Base-by-base conservation (phyloP, 2,888 invertebrate genomes). In the Melipona bicolor region DNA sequence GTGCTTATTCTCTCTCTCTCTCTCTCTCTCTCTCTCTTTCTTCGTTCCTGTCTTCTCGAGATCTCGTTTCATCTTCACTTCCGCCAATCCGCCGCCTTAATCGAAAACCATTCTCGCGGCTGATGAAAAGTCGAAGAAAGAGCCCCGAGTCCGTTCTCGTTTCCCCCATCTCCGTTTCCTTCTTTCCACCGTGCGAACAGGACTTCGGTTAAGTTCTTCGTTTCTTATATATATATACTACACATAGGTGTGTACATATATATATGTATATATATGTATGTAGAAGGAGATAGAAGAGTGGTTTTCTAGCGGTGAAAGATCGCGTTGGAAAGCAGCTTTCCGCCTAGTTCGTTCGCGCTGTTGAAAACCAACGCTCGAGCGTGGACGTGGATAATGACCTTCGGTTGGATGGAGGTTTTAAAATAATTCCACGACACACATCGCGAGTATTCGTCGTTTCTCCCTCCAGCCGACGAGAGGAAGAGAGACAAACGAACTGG, bases 61-160 rank as follows among this genome's bases (percentile, higher is more conserved):
- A 81, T 77, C 78, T 80, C 81, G 83, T 84, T 79, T 88, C 79
- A 73, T 82, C 86, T 84, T 76, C 80, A 75, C 86, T 90, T 89
- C 79, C 88, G 83, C 87, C 90, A 87, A 88, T 90, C 84, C 83
- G 81, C 75, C 79, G 84, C 81, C 86, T 91, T 90, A 90, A 90
- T 90, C 89, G 90, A 91, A 90, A 91, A 89, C 86, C 91, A 91
- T 91, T 90, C 91, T 90, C 87, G 82, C 86, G 87, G 84, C 86
- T 91, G 89, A 90, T 90, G 91, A 90, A 90, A 87, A 91, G 90
- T 90, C 85, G 89, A 88, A 85, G 90, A 89, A 90, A 86, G 84
- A 85, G 83, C 81, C 68, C 32, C 4, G 67, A 76, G 82, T 82
- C 77, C 82, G 80, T 67, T 73, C 83, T 79, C 81, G 79, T 79